Base-by-base conservation (phyloP, 2,888 invertebrate genomes). In the Phorcus lineatus region DNA sequence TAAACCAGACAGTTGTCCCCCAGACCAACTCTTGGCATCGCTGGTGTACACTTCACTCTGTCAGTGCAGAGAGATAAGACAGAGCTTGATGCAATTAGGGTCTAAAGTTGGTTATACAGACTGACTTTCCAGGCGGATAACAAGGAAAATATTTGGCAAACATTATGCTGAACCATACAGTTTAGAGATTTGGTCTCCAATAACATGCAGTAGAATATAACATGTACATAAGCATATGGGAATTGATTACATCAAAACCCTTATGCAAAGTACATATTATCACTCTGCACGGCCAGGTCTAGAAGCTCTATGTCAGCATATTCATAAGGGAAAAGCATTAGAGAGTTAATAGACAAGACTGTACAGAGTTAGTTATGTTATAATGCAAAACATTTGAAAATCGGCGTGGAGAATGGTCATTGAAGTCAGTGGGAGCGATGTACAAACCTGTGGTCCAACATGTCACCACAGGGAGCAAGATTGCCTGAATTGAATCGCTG, bases 381-480 rank as follows among this genome's bases (percentile, higher is more conserved):
- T 36, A 55, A 76, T 54, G 54, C 53, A 54, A 16, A 53, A 76
- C 54, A 16, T 22, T 55, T 55, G 31, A 74, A 52, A 22, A 74
- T 47, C 52, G 47, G 24, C 17, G 9, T 52, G 52, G 40, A 52
- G 19, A 31, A 31, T 24, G 54, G 76, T 55, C 17, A 16, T 53
- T 52, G 22, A 28, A 9, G 76, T 76, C 16, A 17, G 66, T 67
- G 53, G 57, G 74, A 22, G 74, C 47, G 28, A 76, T 54, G 78
- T 82, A 81, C 81, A 86, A 81, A 84, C 84, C 82, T 77, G 70
- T 66, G 81, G 80, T 87, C 88, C 88, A 86, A 83, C 88, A 86
- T 87, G 88, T 87, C 88, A 88, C 83, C 81, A 57, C 80, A 76
- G 82, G 83, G 78, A 81, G 79, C 66, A 76, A 13, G 76, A 55